Evolutionary conservation across 1,140 invertebrate genomes (phyloP).

Genomic region (Zophobas morio): DNA sequence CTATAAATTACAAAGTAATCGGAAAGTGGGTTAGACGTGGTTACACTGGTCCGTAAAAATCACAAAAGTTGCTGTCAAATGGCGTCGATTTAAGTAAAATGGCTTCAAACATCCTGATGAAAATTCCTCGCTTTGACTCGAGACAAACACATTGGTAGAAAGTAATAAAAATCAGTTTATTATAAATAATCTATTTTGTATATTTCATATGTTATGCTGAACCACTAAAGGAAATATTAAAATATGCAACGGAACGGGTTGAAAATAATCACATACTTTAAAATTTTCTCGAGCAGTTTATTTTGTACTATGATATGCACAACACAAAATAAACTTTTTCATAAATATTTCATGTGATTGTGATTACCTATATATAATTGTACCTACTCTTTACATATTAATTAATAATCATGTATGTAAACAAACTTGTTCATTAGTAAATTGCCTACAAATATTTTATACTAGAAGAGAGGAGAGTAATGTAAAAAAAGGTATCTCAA

Average conservation of each 20-base stretch:
- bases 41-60: no score
- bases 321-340: constrained; percentile 49
- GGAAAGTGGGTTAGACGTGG: no score
- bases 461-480: constrained; percentile 18
- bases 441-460: constrained; percentile 38
- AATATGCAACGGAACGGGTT: constrained; percentile 10
- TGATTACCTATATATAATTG: constrained; percentile 35
- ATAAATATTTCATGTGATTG: constrained; percentile 36
- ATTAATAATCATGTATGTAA: constrained; percentile 12
- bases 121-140: no score
- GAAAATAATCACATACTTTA: constrained; percentile 37
- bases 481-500: constrained; percentile 5
- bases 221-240: constrained; percentile 31
- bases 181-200: constrained; percentile 45
- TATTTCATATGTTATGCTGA: constrained; percentile 43
- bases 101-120: no score
- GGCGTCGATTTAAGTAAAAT: no score
- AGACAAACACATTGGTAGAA: constrained; percentile 64
- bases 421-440: constrained; percentile 40
- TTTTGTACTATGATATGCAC: constrained; percentile 61
- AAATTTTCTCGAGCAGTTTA: constrained; percentile 21
- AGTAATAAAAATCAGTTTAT: constrained; percentile 13
- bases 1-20: no score
- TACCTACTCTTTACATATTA: constrained; percentile 35
- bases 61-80: no score